Base-by-base conservation (phyloP, 2,888 invertebrate genomes). In the Eurois occulta region DNA sequence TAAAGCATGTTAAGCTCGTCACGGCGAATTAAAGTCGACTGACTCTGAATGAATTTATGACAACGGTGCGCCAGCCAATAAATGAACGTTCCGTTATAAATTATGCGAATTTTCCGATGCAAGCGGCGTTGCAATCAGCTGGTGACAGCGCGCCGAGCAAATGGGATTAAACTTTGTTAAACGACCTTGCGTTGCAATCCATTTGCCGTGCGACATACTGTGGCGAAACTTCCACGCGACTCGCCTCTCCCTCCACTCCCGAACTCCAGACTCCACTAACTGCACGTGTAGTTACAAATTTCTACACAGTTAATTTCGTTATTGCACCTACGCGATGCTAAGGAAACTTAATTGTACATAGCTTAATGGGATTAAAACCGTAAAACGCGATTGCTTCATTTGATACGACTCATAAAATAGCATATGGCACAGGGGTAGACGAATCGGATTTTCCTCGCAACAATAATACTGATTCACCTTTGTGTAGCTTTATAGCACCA, bases 141-240 rank as follows among this genome's bases (percentile, higher is more conserved):
- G 93, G 91, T 91, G 94, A 95, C 94, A 93, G 93, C 91, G 91
- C 92, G 88, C 88, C 89, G 91, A 91, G 92, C 92, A 94, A 96
- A 95, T 94, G 93, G 93, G 95, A 95, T 96, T 96, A 95, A 95
- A 96, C 93, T 96, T 95, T 95, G 95, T 94, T 95, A 94, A 96
- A 95, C 95, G 94, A 94, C 94, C 94, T 95, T 94, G 95, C 93
- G 92, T 94, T 93, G 94, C 94, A 94, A 95, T 95, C 94, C 94
- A 94, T 95, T 94, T 94, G 93, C 92, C 85, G 91, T 82, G 93
- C 94, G 94, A 93, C 93, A 91, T 84, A 88, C 90, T 92, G 93
- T 91, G 92, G 94, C 86, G 87, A 93, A 95, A 94, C 93, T 94
- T 94, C 88, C 86, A 89, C 90, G 77, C 85, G 86, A 83, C 85